Evolutionary conservation across 2,113 vertebrate species (phyloP), one percentile per base, ranked within the genome.

Genomic region (Pelodiscus sinensis): DNA sequence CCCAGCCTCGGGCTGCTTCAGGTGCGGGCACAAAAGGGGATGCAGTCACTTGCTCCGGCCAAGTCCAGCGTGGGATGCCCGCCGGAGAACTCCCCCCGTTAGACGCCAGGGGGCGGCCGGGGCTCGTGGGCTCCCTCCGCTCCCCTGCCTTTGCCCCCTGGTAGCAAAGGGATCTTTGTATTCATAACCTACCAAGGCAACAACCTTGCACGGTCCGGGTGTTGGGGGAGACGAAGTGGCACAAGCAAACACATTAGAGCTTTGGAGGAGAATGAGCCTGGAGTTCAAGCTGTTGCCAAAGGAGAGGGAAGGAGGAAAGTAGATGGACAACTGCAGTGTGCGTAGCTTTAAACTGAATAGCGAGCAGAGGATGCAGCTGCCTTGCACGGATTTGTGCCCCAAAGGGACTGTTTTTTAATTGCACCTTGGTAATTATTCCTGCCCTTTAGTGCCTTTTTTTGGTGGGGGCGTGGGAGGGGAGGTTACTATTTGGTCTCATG

Each of bases 91-190:
- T 85, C 35, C 93, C 50, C 57, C 62, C 73, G 80, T n/a, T 35
- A 54, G 81, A 84, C 92, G 57, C 95, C 93, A 97, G 97, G 95
- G 97, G 96, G 96, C 96, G 95, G 65, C 68, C 68, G 38, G 81
- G 18, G 12, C 60, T 25, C 31, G 44, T 21, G 18, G 65, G n/a
- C 12, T 21, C 27, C 68, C 15, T 27, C 52, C 14, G 25, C 18
- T 65, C 50, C 62, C n/a, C 13, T 24, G n/a, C 18, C n/a, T 71
- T 35, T 19, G 31, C 65, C 65, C 65, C 44, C n/a, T 35, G 14
- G 58, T 44, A 31, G 54, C 85, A 0, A 2, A 2, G 19, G 3
- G n/a, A 3, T 86, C 79, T 96, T 92, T 84, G 94, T 95, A 85
- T 75, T 29, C 1, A 55, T 68, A 85, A 54, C 88, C 88, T 88